phyloP scores from a whole-genome alignment of 2,888 invertebrate genomes.

The Drosophila meridionalis region DNA sequence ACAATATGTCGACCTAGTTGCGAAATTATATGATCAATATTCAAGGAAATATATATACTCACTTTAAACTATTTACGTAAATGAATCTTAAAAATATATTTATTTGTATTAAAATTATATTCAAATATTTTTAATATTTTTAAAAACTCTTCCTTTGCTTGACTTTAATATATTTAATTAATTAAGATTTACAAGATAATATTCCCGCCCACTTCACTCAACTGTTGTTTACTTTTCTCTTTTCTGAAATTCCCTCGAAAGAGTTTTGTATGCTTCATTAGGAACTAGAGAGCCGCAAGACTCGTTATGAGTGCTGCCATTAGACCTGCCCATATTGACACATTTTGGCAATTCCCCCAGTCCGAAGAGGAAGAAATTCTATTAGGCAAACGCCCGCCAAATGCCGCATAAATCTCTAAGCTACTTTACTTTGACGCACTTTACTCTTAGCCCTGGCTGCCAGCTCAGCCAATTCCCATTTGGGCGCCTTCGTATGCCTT shows the following conservation, averaged over 20 bases:
- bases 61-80: neutral
- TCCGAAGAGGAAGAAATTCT: constrained; percentile 41
- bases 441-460: constrained; percentile 33
- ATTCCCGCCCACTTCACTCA: neutral
- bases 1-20: constrained; percentile 9
- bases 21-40: neutral
- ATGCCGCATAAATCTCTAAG: constrained; percentile 75
- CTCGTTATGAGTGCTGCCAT: constrained; percentile 30
- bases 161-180: neutral
- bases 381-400: constrained; percentile 61
- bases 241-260: constrained; percentile 20
- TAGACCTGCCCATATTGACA: constrained; percentile 56
- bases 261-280: constrained; percentile 31
- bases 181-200: neutral
- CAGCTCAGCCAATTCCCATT: constrained; percentile 36
- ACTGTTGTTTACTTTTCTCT: neutral
- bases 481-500: constrained; percentile 53
- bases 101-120: too few relatives aligned
- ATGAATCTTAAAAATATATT: too few relatives aligned
- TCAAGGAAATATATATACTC: neutral
- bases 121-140: too few relatives aligned
- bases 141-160: too few relatives aligned
- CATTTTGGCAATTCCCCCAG: constrained; percentile 33
- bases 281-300: constrained; percentile 18
- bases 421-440: constrained; percentile 71